These are phyloP conservation scores for Siphamia tubifer DNA, from an alignment of 2,113 vertebrate genomes.

Conservation along the genomic window DNA sequence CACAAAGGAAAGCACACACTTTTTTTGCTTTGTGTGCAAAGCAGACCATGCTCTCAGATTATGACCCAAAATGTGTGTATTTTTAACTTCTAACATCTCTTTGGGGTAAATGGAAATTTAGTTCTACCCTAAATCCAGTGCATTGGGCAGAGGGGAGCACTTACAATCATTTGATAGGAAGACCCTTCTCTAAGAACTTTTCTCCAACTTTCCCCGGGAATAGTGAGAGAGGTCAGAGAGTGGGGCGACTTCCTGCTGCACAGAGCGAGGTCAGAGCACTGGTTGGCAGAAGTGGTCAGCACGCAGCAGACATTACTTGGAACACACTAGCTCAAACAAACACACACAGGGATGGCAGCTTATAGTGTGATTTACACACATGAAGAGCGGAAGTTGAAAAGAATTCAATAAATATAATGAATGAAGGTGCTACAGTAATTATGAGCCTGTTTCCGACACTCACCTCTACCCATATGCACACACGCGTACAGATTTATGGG, in stretches of 20 bases:
- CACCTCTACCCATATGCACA: conserved; percentile 39
- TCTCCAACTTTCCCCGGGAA: conserved; percentile 44
- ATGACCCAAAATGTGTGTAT: conserved; percentile 23
- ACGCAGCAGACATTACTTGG: conserved; percentile 42
- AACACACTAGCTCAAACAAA: conserved; percentile 10
- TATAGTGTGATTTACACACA: conserved; percentile 51
- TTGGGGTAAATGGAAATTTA: conserved; percentile 5
- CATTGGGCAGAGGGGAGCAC: conserved; percentile 8
- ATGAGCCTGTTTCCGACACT: conserved; percentile 57
- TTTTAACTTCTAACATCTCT: conserved; percentile 46
- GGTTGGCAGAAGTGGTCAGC: conserved; percentile 57
- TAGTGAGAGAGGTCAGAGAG: conserved; percentile 65
- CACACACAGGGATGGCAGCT: neutral
- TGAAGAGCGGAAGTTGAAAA: conserved; percentile 42
- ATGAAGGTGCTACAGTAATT: conserved; percentile 61
- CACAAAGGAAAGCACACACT: conserved; percentile 59
- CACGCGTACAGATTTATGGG: conserved; percentile 45
- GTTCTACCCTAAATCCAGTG: conserved; percentile 52
- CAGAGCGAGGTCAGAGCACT: conserved; percentile 54
- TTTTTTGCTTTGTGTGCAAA: conserved; percentile 31
- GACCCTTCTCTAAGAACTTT: conserved; percentile 43
- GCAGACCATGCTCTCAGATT: conserved; percentile 20
- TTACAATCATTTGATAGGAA: conserved; percentile 53
- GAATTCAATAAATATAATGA: conserved; percentile 65
- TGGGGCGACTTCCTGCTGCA: conserved; percentile 61